Evolutionary conservation across 2,888 invertebrate genomes (phyloP).

Genomic region (Nemurella pictetii): DNA sequence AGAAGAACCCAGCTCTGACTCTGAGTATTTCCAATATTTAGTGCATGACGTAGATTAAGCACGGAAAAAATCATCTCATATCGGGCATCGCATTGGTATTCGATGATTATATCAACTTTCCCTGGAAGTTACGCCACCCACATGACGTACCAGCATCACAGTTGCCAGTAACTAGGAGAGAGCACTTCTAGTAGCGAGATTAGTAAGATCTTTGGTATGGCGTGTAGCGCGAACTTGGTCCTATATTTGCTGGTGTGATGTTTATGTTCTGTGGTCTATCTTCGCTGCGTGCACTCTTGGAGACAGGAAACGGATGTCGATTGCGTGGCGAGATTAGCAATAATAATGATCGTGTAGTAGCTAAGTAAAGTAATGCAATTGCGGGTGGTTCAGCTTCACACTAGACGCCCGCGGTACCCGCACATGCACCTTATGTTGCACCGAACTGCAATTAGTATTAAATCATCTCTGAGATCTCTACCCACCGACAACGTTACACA

Average conservation of each 20-base stretch:
- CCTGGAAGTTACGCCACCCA: neutral
- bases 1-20: too few species aligned
- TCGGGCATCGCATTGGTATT: too few species aligned
- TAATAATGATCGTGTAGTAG: constrained; percentile 16
- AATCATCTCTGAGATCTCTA: too few species aligned
- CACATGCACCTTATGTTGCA: neutral
- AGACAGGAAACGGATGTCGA: constrained; percentile 33
- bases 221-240: neutral
- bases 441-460: neutral
- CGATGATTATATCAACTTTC: too few species aligned
- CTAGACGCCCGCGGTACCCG: neutral
- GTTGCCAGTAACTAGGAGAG: too few species aligned
- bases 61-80: too few species aligned
- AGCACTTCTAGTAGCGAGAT: too few species aligned
- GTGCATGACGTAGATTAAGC: too few species aligned
- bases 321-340: constrained; percentile 33
- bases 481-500: neutral
- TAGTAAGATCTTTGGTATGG: too few species aligned
- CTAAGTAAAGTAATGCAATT: neutral
- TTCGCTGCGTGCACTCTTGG: neutral
- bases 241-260: neutral
- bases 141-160: neutral
- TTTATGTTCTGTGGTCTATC: neutral
- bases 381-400: neutral
- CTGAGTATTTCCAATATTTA: too few species aligned